These are phyloP conservation scores for Andrena marginata DNA, from an alignment of 2,888 invertebrate species.

Conservation along the genomic window DNA sequence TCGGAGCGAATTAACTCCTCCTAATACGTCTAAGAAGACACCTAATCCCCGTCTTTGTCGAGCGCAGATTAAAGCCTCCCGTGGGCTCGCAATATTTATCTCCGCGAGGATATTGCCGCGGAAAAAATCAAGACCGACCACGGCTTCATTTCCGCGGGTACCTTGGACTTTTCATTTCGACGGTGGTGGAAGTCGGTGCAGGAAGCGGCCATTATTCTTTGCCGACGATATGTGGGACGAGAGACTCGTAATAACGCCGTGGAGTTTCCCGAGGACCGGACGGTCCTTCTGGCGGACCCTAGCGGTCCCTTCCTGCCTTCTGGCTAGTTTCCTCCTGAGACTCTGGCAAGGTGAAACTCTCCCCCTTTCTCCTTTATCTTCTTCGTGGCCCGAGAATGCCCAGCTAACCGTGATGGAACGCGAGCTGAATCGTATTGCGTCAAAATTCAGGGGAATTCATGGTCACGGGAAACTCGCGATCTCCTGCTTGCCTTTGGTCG, in stretches of 20 bases:
- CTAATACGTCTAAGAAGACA: neutral
- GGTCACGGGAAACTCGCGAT: neutral
- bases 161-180: slow-evolving; percentile 76
- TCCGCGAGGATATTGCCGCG: slow-evolving; percentile 32
- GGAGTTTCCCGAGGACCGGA: slow-evolving; percentile 64
- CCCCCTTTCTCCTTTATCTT: slow-evolving; percentile 26
- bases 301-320: slow-evolving; percentile 25
- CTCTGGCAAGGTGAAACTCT: slow-evolving; percentile 41
- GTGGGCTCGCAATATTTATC: slow-evolving; percentile 47
- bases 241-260: slow-evolving; percentile 78
- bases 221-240: slow-evolving; percentile 72
- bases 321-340: slow-evolving; percentile 32
- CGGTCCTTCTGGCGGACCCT: slow-evolving; percentile 41
- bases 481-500: neutral
- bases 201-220: slow-evolving; percentile 81
- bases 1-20: neutral
- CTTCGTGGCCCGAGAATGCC: slow-evolving; percentile 43
- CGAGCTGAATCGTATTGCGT: slow-evolving; percentile 54
- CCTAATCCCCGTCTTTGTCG: slow-evolving; percentile 1
- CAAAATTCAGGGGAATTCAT: slow-evolving; percentile 58
- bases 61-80: slow-evolving; percentile 18
- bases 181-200: slow-evolving; percentile 72
- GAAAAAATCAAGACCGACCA: slow-evolving; percentile 43
- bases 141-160: slow-evolving; percentile 55
- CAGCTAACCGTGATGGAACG: slow-evolving; percentile 41